Base-by-base conservation (phyloP, 2,797 vertebrate species). In the Alauda arvensis region DNA sequence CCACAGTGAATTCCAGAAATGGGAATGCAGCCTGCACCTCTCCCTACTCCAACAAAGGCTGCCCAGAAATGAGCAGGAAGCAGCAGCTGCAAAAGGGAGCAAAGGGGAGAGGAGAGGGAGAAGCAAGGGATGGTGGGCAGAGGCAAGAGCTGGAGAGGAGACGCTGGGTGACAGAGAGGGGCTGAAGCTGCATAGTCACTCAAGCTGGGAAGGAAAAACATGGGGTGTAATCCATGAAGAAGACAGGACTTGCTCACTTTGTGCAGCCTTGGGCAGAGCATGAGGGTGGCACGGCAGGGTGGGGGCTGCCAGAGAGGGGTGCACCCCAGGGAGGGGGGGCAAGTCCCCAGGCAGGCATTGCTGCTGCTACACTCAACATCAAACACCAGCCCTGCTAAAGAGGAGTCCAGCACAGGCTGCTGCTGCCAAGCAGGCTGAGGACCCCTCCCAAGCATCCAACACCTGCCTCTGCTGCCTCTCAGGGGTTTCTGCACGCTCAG, bases 261-360 rank as follows among this genome's bases (percentile, higher is more conserved):
- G n/a, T 7, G 42, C 12, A 52, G 40, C 33, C 33, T 19, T 5
- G 7, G 63, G 56, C 34, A 40, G 23, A 57, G 52, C 3, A 1
- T 1, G 0, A 17, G 57, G n/a, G 2, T 28, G 40, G 23, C 39
- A 16, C 7, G 0, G 1, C 29, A 8, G 55, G 3, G 37, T 3
- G 1, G 45, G 24, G 25, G 18, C 4, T 45, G 28, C 8, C 40
- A 26, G 31, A 11, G 40, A 5, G 24, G 28, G 1, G 3, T 25
- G 37, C 34, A 12, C 10, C 28, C 1, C 31, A 10, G 46, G 3
- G 5, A 33, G 10, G 26, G 20, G 12, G 8, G 4, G 7, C 23
- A 5, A 10, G 37, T 4, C 31, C 59, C 31, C 29, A 7, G 3
- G 2, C 1, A 1, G 48, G 19, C 45, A 39, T 49, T 29, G 18